phyloP scores from a whole-genome alignment of 2,113 vertebrate species.

The Anarrhichthys ocellatus region DNA sequence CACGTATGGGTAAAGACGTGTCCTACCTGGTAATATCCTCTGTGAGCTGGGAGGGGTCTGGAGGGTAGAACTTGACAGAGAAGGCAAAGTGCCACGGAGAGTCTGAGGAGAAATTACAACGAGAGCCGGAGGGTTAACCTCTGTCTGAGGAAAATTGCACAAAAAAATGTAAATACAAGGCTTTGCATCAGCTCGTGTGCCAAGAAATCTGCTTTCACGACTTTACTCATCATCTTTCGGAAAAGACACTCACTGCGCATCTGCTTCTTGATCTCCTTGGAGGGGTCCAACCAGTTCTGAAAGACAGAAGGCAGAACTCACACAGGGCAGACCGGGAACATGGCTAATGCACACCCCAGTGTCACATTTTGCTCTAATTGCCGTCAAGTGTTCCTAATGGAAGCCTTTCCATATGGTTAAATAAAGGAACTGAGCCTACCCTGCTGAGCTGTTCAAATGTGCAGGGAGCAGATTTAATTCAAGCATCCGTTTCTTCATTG shows the following conservation, averaged over 20 bases:
- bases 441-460: constrained; percentile 46
- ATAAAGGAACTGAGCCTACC: constrained; percentile 46
- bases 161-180: neutral
- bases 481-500: constrained; percentile 58
- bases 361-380: constrained; percentile 69
- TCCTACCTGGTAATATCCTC: constrained; percentile 97
- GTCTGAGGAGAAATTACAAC: constrained; percentile 78
- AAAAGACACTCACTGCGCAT: constrained; percentile 92
- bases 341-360: constrained; percentile 37
- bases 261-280: constrained; percentile 99
- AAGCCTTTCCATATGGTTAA: constrained; percentile 72
- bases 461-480: constrained; percentile 47
- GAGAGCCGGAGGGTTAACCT: constrained; percentile 13
- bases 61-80: constrained; percentile 98
- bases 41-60: constrained; percentile 96
- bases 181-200: neutral
- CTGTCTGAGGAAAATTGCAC: neutral
- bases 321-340: constrained; percentile 39
- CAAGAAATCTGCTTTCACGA: constrained; percentile 3
- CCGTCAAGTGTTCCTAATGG: constrained; percentile 60
- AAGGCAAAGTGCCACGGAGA: constrained; percentile 94
- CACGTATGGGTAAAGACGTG: neutral
- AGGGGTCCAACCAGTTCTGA: constrained; percentile 97
- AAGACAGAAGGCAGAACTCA: constrained; percentile 75
- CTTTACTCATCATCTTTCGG: constrained; percentile 21